Base-by-base conservation (phyloP, 1,140 invertebrate species). In the Trinorchestia longiramus region DNA sequence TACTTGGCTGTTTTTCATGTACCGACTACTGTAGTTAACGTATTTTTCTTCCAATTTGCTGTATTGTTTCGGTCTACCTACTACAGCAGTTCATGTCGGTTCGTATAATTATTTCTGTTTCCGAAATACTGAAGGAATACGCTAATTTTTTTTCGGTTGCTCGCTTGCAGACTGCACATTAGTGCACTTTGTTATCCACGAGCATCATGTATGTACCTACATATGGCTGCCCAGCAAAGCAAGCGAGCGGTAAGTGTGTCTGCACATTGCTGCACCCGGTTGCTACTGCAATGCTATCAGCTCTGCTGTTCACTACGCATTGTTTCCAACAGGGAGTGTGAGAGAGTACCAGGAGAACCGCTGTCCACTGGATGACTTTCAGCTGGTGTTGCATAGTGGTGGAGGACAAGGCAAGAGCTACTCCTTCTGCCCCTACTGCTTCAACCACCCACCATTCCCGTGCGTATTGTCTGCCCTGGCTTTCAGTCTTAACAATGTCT, bases 361-460 rank as follows among this genome's bases (percentile, higher is more conserved):
- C 97, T 99, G 99, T 97, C 99, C 99, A 0, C 97, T 99, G 94
- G 99, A 99, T 97, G 99, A 99, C 97, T 99, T 99, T 97, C 98
- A 98, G 96, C 97, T 99, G 95, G 97, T 99, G 11, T 98, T 98
- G 4, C 99, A 98, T 98, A 99, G 99, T 0, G 99, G 98, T 0
- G 99, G 99, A 0, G 98, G 98, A 3, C 98, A 99, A 97, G 99
- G 99, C 45, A 99, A 99, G 97, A 99, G 99, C 97, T 99, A 98
- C 97, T 98, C 99, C 1, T 99, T 99, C 96, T 99, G 99, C 97
- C 99, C 99, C 0, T 99, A 99, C 97, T 99, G 99, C 97, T 99
- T 99, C 97, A 99, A 99, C 97, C 98, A 99, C 97, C 99, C 99
- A 53, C 99, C 99, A 0, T 99, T 99, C 97, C 98, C 98, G 98